Evolutionary conservation across 2,113 vertebrate genomes (phyloP), one percentile per base, ranked within the genome.

Genomic region (Syngnathus scovelli): DNA sequence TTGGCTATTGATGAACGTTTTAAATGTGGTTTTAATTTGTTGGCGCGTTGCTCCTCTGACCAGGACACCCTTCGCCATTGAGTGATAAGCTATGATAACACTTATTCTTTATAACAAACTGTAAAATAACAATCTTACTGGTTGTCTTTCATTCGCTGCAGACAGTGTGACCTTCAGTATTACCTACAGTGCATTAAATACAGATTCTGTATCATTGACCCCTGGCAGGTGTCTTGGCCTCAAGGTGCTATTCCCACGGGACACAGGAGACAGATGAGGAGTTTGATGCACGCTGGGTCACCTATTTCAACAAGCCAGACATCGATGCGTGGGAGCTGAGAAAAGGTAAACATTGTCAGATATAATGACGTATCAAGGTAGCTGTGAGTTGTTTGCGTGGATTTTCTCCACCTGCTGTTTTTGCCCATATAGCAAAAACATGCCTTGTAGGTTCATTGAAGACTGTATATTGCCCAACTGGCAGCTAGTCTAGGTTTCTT

Each of bases 281-380:
- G 84, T 98, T 99, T n/a, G 96, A 99, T 82, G 95, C 96, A 82
- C 96, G 96, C 77, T 99, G 97, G 97, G 90, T 98, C 72, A 98
- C 94, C 0, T 98, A 98, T 67, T 99, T 99, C 87, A 98, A 92
- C 89, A 99, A 98, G 83, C 91, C 91, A 83, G 95, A 98, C 73
- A 98, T 99, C 2, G 96, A 98, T 65, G 95, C 94, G 67, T 98
- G 96, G 96, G 96, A 99, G 84, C 91, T 99, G 67, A 94, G 94
- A 79, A 99, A 98, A 96, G 96, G 97, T 98, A 87, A 0, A 63
- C 13, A 1, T 39, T 11, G 15, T 33, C 36, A 58, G 49, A 7
- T 12, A 23, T 7, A 0, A 27, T 58, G 19, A 33, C 3, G 5
- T n/a, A 67, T 2, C 43, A 62, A 41, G 39, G 6, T 7, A 41